These are phyloP conservation scores for Muscina levida DNA, from an alignment of 2,888 invertebrate species.

Conservation along the genomic window DNA sequence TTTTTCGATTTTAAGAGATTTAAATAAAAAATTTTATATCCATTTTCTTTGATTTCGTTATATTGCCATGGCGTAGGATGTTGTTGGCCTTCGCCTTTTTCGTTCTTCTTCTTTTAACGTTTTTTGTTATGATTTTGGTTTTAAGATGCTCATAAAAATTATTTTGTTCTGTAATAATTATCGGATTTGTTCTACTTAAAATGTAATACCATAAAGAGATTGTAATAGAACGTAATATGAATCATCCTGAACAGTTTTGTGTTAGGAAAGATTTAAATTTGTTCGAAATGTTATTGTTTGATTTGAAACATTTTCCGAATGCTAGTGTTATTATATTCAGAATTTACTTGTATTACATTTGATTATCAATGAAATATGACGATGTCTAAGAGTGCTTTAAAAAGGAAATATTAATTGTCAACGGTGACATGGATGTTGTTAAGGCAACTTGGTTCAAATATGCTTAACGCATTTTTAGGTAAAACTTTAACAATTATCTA, in stretches of 20 bases:
- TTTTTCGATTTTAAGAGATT: too few species aligned
- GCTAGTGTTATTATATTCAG: too few species aligned
- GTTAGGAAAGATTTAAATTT: conserved; percentile 21
- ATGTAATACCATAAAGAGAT: too few species aligned
- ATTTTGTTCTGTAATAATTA: conserved; percentile 30
- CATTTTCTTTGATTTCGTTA: conserved; percentile 46
- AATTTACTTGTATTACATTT: too few species aligned
- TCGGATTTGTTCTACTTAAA: conserved; percentile 26
- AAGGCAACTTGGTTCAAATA: too few species aligned
- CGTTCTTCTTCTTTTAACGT: not conserved
- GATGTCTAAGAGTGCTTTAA: too few species aligned
- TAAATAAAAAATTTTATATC: conserved; percentile 60
- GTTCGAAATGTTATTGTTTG: not conserved
- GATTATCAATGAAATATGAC: too few species aligned
- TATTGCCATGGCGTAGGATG: not conserved
- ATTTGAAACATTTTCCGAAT: too few species aligned
- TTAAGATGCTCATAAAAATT: conserved; percentile 26
- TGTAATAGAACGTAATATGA: not conserved
- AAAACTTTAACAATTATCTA: too few species aligned
- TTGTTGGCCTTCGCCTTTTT: not conserved
- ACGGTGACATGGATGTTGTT: too few species aligned
- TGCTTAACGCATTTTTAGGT: too few species aligned
- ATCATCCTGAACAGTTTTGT: conserved; percentile 1
- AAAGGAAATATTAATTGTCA: too few species aligned
- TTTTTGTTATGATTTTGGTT: conserved; percentile 17